Base-by-base conservation (phyloP, 1,140 invertebrate species). In the Contarinia nasturtii region DNA sequence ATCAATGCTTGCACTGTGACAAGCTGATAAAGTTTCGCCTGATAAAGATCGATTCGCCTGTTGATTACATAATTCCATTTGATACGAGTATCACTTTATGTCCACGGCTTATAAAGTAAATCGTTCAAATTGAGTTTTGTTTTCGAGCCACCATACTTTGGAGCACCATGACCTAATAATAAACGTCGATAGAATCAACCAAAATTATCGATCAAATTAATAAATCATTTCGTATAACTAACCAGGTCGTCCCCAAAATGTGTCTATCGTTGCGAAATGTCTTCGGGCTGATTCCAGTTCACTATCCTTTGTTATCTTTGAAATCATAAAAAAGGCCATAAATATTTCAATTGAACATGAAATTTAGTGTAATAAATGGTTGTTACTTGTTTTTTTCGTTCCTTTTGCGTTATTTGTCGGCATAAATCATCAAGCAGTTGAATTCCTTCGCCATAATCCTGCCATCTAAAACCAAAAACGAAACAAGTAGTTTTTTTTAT, bases 181-280 rank as follows among this genome's bases (percentile, higher is more conserved):
- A 27, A 27, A 27, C 27, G 27, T 5, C 27, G 10, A 27, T 10
- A 3, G 27, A 27, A 27, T 27, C 27, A 10, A 27, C 10, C 27
- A 10, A 27, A 27, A 27, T 5, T 27, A 5, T 27, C 27, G 27
- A 27, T 3, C 10, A 27, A 27, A 3, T 5, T 27, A 27, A 27
- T 27, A 27, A 27, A 27, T 27, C 3, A 27, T 27, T 27, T 10
- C 10, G 27, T 27, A 27, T 27, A n/a, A n/a, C n/a, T n/a, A n/a
- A 27, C 27, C 27, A 1, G 76, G 76, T 36, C 72, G 66, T 21
- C 77, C 77, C 77, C 76, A 80, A 46, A 77, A 70, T 38, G 63
- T 67, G 49, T 67, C 67, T 70, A 76, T 77, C 33, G 75, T 76
- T 52, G 72, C 67, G 57, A 78, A 77, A 55, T 80, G 77, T 51